Conservation (phyloP, 2,113 vertebrate genomes). For the Carollia perspicillata region DNA sequence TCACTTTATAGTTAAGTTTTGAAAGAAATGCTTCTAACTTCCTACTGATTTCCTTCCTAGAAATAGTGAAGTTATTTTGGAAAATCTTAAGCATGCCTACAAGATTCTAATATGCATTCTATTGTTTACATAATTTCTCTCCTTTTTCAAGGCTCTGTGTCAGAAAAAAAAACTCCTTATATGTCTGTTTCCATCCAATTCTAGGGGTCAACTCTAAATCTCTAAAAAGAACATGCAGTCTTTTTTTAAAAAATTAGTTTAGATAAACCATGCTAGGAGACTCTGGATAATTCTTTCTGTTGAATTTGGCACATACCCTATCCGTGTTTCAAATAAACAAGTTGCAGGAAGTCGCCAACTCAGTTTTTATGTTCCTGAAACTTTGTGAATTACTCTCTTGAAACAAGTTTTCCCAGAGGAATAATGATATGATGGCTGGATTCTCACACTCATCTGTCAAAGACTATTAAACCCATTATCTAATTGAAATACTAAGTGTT, state of each 20-base stretch:
- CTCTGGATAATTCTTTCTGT: neutral
- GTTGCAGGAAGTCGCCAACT: neutral
- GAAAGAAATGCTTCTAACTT: neutral
- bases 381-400: neutral
- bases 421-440: neutral
- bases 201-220: neutral
- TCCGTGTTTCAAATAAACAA: conserved; percentile 22
- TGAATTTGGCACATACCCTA: neutral
- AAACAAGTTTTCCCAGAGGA: neutral
- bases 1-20: conserved; percentile 29
- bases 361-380: neutral
- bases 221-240: neutral
- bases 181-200: neutral
- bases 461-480: neutral
- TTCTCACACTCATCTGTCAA: neutral
- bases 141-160: neutral
- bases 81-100: neutral
- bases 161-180: neutral
- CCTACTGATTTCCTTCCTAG: neutral
- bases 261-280: neutral
- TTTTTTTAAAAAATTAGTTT: neutral
- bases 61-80: conserved; percentile 2
- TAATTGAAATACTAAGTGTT: conserved; percentile 4
- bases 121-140: conserved; percentile 1
- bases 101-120: neutral